Evolutionary conservation across 2,888 invertebrate species (phyloP).

Genomic region (Ophion slaviceki): DNA sequence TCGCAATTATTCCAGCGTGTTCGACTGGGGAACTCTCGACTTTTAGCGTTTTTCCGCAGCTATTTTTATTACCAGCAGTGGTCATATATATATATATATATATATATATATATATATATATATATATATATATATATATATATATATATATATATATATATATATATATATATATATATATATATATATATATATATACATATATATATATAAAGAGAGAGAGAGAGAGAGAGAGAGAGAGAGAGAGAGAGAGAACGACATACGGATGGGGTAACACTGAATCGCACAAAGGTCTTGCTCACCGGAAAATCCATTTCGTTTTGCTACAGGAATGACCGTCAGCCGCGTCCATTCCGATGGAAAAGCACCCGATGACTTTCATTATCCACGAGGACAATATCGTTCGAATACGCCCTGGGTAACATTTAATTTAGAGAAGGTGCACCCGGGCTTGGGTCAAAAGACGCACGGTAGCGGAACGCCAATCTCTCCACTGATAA

Average conservation of each 20-base stretch:
- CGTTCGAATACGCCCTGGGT: not conserved
- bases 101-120: not conserved
- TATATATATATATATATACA: not conserved
- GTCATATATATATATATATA: not conserved
- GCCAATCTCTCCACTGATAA: no score
- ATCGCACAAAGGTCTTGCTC: conserved; percentile 22
- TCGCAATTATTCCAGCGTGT: conserved; percentile 65
- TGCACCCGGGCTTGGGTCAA: no score
- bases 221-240: no score
- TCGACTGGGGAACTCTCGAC: conserved; percentile 55
- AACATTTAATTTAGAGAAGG: no score
- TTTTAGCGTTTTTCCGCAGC: conserved; percentile 63
- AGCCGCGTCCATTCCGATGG: no score
- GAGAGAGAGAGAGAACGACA: no score
- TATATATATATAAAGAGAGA: not conserved
- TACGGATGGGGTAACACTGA: not conserved
- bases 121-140: not conserved
- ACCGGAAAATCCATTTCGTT: conserved; percentile 21
- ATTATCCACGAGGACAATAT: not conserved
- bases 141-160: not conserved
- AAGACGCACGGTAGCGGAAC: no score
- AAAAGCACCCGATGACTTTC: not conserved
- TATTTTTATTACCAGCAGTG: conserved; percentile 45
- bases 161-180: not conserved
- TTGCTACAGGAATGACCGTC: not conserved